Conservation (phyloP, 2,113 vertebrate genomes). For the Lynx canadensis region DNA sequence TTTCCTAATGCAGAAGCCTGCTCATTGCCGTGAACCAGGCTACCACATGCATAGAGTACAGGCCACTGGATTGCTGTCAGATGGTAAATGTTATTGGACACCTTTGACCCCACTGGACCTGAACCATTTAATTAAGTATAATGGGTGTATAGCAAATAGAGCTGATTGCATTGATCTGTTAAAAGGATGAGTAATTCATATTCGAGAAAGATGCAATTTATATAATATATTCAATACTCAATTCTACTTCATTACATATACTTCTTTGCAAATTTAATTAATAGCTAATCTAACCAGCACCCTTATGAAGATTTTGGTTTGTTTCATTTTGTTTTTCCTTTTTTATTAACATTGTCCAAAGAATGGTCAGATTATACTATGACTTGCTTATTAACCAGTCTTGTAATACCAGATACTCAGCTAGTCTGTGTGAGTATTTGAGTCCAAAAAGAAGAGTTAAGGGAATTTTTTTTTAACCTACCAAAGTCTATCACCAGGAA, state of each 20-base stretch:
- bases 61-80: neutral
- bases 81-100: neutral
- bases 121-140: slow-evolving; percentile 63
- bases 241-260: slow-evolving; percentile 12
- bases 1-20: slow-evolving; percentile 34
- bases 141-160: slow-evolving; percentile 2
- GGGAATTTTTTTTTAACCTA: neutral
- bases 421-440: neutral
- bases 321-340: neutral
- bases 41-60: neutral
- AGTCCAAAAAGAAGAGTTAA: neutral
- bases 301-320: neutral
- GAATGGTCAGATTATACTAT: slow-evolving; percentile 8
- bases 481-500: neutral
- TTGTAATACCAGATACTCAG: neutral
- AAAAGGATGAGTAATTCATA: slow-evolving; percentile 58
- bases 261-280: slow-evolving; percentile 38
- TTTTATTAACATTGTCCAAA: neutral
- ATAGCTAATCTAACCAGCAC: neutral
- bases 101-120: slow-evolving; percentile 9
- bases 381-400: neutral
- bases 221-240: neutral
- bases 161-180: neutral
- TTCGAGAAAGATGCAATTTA: slow-evolving; percentile 34
- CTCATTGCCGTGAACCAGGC: neutral